phyloP scores from a whole-genome alignment of 2,113 vertebrate species.

The Cyprinodon tularosa region DNA sequence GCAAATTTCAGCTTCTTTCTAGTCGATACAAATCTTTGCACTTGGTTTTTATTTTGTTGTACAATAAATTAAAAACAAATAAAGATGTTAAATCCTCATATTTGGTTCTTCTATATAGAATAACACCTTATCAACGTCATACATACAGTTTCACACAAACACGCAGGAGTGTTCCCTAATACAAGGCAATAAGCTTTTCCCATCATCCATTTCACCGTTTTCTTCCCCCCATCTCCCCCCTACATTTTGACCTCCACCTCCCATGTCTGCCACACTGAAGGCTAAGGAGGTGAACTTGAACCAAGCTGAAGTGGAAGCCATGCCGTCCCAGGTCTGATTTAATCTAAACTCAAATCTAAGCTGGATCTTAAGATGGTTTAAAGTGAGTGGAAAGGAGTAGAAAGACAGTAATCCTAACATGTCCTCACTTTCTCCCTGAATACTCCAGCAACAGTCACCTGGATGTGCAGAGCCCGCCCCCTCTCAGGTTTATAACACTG shows the following conservation, averaged over 20 bases:
- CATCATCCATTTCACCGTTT: constrained; percentile 83
- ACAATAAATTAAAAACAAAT: neutral
- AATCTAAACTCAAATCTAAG: neutral
- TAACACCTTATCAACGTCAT: constrained; percentile 9
- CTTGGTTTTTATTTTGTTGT: neutral
- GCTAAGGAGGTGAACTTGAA: constrained; percentile 79
- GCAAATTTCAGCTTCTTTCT: neutral
- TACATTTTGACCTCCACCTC: constrained; percentile 75
- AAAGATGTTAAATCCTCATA: neutral
- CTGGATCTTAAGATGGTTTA: neutral
- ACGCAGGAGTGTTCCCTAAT: neutral
- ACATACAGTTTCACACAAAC: constrained; percentile 15
- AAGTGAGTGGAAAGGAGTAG: neutral
- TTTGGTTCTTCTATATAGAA: neutral
- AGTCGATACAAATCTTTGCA: neutral
- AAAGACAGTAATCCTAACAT: constrained; percentile 42
- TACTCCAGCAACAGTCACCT: constrained; percentile 44
- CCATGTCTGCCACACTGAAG: constrained; percentile 73
- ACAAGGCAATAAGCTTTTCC: constrained; percentile 58
- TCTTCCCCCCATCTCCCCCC: constrained; percentile 46
- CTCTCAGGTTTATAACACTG: constrained; percentile 59
- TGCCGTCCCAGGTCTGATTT: constrained; percentile 80
- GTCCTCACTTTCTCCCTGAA: constrained; percentile 42
- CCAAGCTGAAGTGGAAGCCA: constrained; percentile 63
- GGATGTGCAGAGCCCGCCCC: constrained; percentile 51